A percentile compares a stretch with the other conserved stretches of the same genome.
These are phyloP conservation scores for Ailurus styani DNA, from an alignment of 2,113 vertebrate species.

Conservation along the genomic window DNA sequence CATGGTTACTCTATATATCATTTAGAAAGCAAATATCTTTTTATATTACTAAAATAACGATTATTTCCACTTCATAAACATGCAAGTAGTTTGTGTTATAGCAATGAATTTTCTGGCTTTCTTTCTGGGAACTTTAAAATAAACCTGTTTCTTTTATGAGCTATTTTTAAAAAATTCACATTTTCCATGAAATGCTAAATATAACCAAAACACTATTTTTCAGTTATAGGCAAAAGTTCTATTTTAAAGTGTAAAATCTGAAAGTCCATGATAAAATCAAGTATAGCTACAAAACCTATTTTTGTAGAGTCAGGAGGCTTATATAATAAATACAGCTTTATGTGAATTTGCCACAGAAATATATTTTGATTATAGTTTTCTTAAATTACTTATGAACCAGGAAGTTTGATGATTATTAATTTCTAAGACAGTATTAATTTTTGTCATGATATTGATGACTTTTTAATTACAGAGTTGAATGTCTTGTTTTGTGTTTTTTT, in stretches of 20 bases:
- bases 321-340: background rate
- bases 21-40: background rate
- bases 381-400: background rate
- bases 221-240: background rate
- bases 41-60: background rate
- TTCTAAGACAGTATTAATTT: background rate
- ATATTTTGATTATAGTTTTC: background rate
- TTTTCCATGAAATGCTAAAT: background rate
- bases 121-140: background rate
- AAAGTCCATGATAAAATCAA: background rate
- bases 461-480: background rate
- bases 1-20: background rate
- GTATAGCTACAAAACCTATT: background rate
- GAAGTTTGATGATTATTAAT: background rate
- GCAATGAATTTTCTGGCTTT: background rate
- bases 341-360: background rate
- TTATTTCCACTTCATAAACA: background rate
- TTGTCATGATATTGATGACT: background rate
- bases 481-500: background rate
- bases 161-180: background rate
- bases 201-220: background rate
- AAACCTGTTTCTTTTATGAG: background rate
- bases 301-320: background rate
- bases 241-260: background rate
- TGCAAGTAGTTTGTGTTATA: background rate